Percentiles rank a stretch among this genome's conserved stretches.
Evolutionary conservation across 2,113 vertebrate species (phyloP).

Genomic region (Carlito syrichta): DNA sequence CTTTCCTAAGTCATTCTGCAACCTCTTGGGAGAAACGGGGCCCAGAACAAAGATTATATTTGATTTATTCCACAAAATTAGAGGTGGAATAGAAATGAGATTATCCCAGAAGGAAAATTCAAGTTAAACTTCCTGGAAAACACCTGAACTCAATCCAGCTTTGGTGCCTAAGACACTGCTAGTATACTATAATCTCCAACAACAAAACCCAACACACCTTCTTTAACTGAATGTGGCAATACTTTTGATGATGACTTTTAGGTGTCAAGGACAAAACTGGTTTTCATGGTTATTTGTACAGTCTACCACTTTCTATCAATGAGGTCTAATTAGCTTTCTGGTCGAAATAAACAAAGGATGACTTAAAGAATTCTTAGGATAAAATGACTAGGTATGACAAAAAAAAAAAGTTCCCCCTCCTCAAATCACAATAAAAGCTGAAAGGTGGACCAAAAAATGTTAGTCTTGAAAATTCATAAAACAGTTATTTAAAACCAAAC

Average conservation of each 20-base stretch:
- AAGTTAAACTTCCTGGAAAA: not conserved
- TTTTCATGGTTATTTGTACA: not conserved
- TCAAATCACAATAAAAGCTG: constrained; percentile 5
- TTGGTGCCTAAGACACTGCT: not conserved
- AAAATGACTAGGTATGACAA: not conserved
- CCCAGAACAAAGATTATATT: not conserved
- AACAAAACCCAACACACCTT: not conserved
- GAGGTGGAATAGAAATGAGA: not conserved
- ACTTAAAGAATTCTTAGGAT: constrained; percentile 24
- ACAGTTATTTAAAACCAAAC: not conserved
- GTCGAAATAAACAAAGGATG: constrained; percentile 41
- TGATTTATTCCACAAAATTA: not conserved
- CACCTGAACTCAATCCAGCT: not conserved
- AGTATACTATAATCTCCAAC: not conserved
- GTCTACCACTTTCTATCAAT: not conserved
- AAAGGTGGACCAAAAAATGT: not conserved
- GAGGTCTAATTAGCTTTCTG: constrained; percentile 7
- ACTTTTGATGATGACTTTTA: not conserved
- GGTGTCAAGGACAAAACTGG: not conserved
- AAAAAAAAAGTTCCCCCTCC: not conserved
- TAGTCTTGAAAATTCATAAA: not conserved
- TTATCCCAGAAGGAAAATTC: not conserved
- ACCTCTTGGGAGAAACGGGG: not conserved
- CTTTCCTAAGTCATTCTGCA: not conserved
- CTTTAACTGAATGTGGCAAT: not conserved